Percentiles rank a stretch among this genome's conserved stretches.
These are phyloP conservation scores for Agrochola macilenta DNA, from an alignment of 2,888 invertebrate genomes.

Conservation along the genomic window DNA sequence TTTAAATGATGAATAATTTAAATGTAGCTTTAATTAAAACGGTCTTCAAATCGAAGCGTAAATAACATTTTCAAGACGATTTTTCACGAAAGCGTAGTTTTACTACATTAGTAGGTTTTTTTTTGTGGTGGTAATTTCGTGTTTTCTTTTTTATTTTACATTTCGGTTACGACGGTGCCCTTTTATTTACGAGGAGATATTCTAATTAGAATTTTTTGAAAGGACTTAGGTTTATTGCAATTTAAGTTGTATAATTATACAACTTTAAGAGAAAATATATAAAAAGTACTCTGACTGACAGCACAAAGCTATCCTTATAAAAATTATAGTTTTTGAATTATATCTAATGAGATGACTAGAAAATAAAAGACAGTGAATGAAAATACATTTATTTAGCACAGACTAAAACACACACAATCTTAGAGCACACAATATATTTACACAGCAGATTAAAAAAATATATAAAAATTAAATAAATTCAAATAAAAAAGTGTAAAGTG, in stretches of 20 bases:
- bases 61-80: background rate
- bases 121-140: constrained; percentile 10
- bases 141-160: constrained; percentile 16
- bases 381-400: too few relatives aligned
- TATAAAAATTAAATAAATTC: too few relatives aligned
- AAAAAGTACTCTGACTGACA: too few relatives aligned
- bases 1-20: background rate
- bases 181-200: background rate
- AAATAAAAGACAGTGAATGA: background rate
- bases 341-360: too few relatives aligned
- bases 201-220: background rate
- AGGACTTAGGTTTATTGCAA: background rate
- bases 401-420: too few relatives aligned
- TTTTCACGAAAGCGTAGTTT: background rate
- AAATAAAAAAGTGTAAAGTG: too few relatives aligned
- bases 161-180: constrained; percentile 5
- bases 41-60: background rate
- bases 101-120: constrained; percentile 36
- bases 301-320: too few relatives aligned
- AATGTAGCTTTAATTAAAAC: background rate
- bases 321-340: too few relatives aligned
- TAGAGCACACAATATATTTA: too few relatives aligned
- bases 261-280: background rate
- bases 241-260: too few relatives aligned
- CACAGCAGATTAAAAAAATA: too few relatives aligned